phyloP scores from a whole-genome alignment of 2,797 vertebrate species.

The Gymnoscopelus microlampas region DNA sequence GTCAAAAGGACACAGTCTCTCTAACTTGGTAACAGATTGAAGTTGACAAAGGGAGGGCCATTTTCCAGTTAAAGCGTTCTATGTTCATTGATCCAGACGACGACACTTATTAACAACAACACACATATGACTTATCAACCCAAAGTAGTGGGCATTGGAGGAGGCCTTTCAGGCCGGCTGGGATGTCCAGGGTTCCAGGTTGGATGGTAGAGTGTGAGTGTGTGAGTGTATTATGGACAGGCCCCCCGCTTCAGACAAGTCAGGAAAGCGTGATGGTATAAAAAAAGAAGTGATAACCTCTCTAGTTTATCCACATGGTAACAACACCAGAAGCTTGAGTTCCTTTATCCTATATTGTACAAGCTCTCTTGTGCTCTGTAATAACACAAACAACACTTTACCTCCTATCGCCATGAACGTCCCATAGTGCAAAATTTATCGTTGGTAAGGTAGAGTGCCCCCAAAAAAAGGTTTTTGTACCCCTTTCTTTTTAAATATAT shows the following conservation, averaged over 20 bases:
- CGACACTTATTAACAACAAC: slow-evolving; percentile 56
- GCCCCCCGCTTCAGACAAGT: slow-evolving; percentile 81
- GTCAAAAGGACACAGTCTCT: slow-evolving; percentile 71
- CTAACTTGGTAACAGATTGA: slow-evolving; percentile 69
- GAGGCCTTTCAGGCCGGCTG: slow-evolving; percentile 72
- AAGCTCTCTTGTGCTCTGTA: slow-evolving; percentile 85
- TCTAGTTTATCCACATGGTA: slow-evolving; percentile 72
- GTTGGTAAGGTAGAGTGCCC: slow-evolving; percentile 88
- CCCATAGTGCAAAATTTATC: slow-evolving; percentile 93
- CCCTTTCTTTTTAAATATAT: slow-evolving; percentile 78
- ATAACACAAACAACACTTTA: slow-evolving; percentile 81
- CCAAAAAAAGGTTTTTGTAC: slow-evolving; percentile 81
- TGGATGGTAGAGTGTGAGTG: slow-evolving; percentile 50
- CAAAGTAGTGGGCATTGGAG: slow-evolving; percentile 40
- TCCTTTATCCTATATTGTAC: slow-evolving; percentile 79
- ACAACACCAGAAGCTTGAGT: slow-evolving; percentile 79
- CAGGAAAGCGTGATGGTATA: slow-evolving; percentile 79
- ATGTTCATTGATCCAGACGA: slow-evolving; percentile 66
- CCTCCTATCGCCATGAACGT: slow-evolving; percentile 82
- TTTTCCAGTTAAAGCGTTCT: slow-evolving; percentile 81
- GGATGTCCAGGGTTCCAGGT: slow-evolving; percentile 68
- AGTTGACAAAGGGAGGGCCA: slow-evolving; percentile 64
- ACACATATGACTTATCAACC: slow-evolving; percentile 63
- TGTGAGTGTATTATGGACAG: slow-evolving; percentile 74
- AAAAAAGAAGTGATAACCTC: slow-evolving; percentile 72